A percentile compares a stretch with the other conserved stretches of the same genome.
Conservation (phyloP, 2,888 invertebrate species). For the Ormyrus labotus region DNA sequence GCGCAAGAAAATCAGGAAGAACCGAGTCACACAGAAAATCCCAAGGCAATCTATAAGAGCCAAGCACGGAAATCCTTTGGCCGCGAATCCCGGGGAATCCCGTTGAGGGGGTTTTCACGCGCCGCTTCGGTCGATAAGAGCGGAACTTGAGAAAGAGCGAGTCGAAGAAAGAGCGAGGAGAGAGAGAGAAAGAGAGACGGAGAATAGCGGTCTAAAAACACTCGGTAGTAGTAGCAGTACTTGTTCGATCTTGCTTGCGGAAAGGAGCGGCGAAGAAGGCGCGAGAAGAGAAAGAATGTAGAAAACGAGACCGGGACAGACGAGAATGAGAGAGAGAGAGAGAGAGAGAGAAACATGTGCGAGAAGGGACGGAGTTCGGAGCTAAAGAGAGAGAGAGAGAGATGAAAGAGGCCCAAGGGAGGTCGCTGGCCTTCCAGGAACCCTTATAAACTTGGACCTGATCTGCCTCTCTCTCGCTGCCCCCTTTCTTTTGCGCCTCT, state of each 20-base stretch:
- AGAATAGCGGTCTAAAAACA: background rate
- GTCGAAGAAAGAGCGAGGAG: background rate
- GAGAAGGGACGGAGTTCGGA: slow-evolving; percentile 26
- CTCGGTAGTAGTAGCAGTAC: too few species aligned
- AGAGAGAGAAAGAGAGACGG: slow-evolving; percentile 1
- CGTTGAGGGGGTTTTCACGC: background rate
- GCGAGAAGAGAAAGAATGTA: slow-evolving; percentile 48
- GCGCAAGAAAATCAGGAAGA: too few species aligned
- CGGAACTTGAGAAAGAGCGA: slow-evolving; percentile 23
- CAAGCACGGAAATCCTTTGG: too few species aligned
- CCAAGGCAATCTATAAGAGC: too few species aligned
- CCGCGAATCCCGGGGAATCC: background rate
- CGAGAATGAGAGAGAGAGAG: slow-evolving; percentile 18
- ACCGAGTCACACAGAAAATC: too few species aligned
- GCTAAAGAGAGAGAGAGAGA: slow-evolving; percentile 39
- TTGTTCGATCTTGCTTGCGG: too few species aligned
- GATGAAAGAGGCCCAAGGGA: slow-evolving; percentile 72
- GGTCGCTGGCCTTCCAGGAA: slow-evolving; percentile 74
- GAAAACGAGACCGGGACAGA: slow-evolving; percentile 53
- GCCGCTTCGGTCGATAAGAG: slow-evolving; percentile 47
- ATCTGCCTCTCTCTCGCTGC: slow-evolving; percentile 59
- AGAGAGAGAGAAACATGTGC: slow-evolving; percentile 20
- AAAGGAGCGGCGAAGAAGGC: background rate
- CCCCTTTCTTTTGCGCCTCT: slow-evolving; percentile 14
- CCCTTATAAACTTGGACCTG: slow-evolving; percentile 73